Percentiles rank a stretch among this genome's conserved stretches.
These are phyloP conservation scores for Holothuria leucospilota DNA, from an alignment of 53 echinoderm and acorn worm genomes.

Conservation along the genomic window DNA sequence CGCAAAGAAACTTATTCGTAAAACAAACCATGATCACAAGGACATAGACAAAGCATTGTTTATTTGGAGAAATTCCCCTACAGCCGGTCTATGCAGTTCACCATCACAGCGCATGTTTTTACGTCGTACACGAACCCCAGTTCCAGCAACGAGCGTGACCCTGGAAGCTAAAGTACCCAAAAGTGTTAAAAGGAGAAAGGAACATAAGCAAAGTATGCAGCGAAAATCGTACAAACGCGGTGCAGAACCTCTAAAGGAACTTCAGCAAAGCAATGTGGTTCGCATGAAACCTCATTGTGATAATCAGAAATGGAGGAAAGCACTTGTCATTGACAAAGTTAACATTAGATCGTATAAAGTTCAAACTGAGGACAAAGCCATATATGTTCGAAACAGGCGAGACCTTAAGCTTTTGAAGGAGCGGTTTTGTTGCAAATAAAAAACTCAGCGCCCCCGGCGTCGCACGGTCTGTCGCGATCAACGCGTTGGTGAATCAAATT, in stretches of 20 bases:
- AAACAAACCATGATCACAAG: constrained; percentile 44
- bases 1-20: constrained; percentile 42
- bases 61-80: constrained; percentile 56
- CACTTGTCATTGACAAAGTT: too few relatives aligned
- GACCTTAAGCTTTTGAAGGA: too few relatives aligned
- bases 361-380: too few relatives aligned
- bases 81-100: constrained; percentile 31
- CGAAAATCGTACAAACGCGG: neutral
- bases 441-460: too few relatives aligned
- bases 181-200: too few relatives aligned
- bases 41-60: constrained; percentile 50
- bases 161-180: neutral
- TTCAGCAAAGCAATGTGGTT: constrained; percentile 10
- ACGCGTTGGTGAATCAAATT: too few relatives aligned
- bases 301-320: neutral
- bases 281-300: too few relatives aligned
- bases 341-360: too few relatives aligned
- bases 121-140: constrained; percentile 25
- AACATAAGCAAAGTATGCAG: neutral
- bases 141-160: neutral
- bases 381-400: too few relatives aligned
- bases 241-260: neutral
- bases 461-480: too few relatives aligned
- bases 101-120: constrained; percentile 64
- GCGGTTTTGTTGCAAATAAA: too few relatives aligned